These are phyloP conservation scores for Imbricaverruca yamaguchii DNA, from an alignment of 2,888 invertebrate species.

Conservation along the genomic window DNA sequence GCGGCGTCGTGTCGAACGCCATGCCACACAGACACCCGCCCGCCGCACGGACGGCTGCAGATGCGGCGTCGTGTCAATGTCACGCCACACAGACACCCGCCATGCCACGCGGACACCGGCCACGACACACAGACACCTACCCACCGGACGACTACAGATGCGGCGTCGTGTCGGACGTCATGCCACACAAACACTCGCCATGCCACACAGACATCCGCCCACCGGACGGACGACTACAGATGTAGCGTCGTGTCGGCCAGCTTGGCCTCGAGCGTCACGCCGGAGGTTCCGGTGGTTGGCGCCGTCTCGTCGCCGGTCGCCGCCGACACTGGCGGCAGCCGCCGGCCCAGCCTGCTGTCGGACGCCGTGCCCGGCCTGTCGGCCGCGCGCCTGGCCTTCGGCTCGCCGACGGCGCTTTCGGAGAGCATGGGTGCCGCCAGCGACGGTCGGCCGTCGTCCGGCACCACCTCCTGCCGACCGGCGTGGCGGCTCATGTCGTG, in stretches of 20 bases:
- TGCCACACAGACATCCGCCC: too few species aligned
- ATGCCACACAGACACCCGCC: too few species aligned
- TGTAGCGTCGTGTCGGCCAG: not conserved
- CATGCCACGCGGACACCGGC: too few species aligned
- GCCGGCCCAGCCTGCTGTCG: not conserved
- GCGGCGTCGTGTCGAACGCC: too few species aligned
- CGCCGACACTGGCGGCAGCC: not conserved
- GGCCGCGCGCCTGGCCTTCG: not conserved
- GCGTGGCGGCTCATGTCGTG: not conserved
- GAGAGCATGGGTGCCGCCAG: not conserved
- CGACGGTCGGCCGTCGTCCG: not conserved
- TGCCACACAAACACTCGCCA: too few species aligned
- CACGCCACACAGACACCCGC: too few species aligned
- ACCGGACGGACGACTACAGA: not conserved
- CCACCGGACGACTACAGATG: too few species aligned
- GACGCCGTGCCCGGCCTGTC: not conserved
- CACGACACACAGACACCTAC: too few species aligned
- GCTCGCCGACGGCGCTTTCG: not conserved
- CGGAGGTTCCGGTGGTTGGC: not conserved
- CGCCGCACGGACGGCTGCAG: too few species aligned
- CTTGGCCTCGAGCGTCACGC: slow-evolving; percentile 1
- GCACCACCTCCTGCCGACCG: not conserved
- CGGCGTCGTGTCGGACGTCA: too few species aligned
- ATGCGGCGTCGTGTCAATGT: too few species aligned
- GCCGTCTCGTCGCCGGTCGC: not conserved